Conservation (phyloP, 2,888 invertebrate species). For the Limnephilus marmoratus region DNA sequence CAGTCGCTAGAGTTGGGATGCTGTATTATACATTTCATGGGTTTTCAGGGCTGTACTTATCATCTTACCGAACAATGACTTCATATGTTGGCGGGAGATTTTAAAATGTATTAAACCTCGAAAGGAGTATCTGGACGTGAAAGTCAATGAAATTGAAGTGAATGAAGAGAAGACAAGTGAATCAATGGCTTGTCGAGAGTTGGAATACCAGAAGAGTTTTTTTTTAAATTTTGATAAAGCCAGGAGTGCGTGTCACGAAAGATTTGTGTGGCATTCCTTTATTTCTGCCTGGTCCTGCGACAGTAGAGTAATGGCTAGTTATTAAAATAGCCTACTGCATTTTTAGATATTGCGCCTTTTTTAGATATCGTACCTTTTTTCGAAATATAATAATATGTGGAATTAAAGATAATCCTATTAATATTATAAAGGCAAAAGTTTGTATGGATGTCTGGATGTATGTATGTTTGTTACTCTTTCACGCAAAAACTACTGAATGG, state of each 20-base stretch:
- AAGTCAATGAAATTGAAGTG: no score
- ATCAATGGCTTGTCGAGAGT: background rate
- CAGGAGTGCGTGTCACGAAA: background rate
- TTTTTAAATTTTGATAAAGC: background rate
- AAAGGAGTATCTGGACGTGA: background rate
- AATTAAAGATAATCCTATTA: no score
- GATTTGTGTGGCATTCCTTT: background rate
- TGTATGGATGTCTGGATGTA: no score
- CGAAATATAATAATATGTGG: no score
- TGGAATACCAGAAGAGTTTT: background rate
- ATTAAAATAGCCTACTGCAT: background rate
- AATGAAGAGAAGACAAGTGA: background rate
- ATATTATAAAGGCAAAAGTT: no score
- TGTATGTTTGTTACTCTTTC: no score
- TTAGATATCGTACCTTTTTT: no score
- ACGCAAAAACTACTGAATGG: no score
- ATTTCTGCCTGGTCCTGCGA: no score
- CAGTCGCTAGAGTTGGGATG: background rate
- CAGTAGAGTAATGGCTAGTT: background rate
- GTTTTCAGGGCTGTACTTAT: slow-evolving; percentile 3
- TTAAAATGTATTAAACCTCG: background rate
- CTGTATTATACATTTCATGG: background rate
- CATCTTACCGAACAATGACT: background rate
- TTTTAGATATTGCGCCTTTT: background rate
- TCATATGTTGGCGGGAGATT: background rate